Evolutionary conservation across 2,113 vertebrate genomes (phyloP), one percentile per base, ranked within the genome.

Genomic region (Catharus minimus): DNA sequence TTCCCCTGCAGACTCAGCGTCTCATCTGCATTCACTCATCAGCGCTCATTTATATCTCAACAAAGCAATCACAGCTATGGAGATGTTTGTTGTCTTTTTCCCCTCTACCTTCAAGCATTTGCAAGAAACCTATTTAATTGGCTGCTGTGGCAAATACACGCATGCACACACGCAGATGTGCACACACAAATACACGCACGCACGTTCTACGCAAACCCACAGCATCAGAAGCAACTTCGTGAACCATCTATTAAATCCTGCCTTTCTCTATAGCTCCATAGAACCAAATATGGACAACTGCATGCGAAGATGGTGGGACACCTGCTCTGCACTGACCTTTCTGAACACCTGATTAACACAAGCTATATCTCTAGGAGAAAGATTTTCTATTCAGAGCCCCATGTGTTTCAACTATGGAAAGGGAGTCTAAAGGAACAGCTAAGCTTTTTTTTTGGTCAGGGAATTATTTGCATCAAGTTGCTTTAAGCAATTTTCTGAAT

Each of bases 401-500:
- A 67, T 20, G 43, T 39, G 39, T 44, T 91, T 65, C 72, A 91
- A 33, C 28, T 77, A 39, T 20, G 64, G 69, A 94, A 87, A 85
- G 44, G 9, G 32, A 87, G 44, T 39, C 38, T 53, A 82, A 91
- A 83, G 49, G 36, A 69, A 60, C 47, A 82, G 44, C 46, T 88
- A 86, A 87, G 77, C 33, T 84, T 66, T 44, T 47, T 81, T 52
- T 69, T 66, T 52, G 9, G 53, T 53, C 44, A 66, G 39, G 18
- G 82, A 66, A 90, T 92, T 93, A 94, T 87, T 79, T 91, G 61
- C 64, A 91, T 65, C 53, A 85, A 88, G 82, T 90, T 92, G 71
- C 82, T 96, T 92, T 56, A 95, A 88, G 62, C 77, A 84, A 46
- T 95, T 88, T 78, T 92, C 71, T 9, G 43, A 88, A 93, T 61